Evolutionary conservation across 2,797 vertebrate genomes (phyloP).

Genomic region (Oryzias dopingdopingensis): DNA sequence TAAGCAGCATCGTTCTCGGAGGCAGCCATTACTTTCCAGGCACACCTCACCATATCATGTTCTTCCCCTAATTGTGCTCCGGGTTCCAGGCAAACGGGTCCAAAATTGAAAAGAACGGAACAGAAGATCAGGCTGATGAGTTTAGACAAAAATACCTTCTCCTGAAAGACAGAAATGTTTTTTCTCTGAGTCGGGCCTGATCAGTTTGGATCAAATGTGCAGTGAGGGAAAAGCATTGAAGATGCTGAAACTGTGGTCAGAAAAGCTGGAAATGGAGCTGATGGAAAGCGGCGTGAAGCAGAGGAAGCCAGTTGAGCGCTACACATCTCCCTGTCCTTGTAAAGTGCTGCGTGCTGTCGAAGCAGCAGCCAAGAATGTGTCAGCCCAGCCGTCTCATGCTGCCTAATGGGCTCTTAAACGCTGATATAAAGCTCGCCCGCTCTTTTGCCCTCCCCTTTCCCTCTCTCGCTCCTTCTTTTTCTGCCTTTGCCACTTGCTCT

Average conservation of each 20-base stretch:
- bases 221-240: constrained; percentile 38
- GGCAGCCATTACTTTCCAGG: constrained; percentile 64
- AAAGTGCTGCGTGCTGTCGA: constrained; percentile 77
- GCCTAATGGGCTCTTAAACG: constrained; percentile 79
- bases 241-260: constrained; percentile 48
- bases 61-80: constrained; percentile 42
- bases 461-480: constrained; percentile 48
- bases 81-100: constrained; percentile 30
- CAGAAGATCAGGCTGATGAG: background rate
- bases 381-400: constrained; percentile 73
- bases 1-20: constrained; percentile 61
- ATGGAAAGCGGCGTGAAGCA: constrained; percentile 52
- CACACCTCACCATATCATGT: constrained; percentile 54
- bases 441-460: constrained; percentile 67
- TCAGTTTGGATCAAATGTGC: constrained; percentile 25
- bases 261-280: constrained; percentile 54
- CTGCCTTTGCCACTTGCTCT: constrained; percentile 60
- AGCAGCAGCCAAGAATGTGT: constrained; percentile 78
- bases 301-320: constrained; percentile 69
- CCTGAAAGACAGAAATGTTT: background rate
- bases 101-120: constrained; percentile 37
- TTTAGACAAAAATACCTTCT: too few relatives aligned
- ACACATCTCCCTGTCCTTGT: constrained; percentile 74
- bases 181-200: background rate
- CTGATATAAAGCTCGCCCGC: constrained; percentile 76